Base-by-base conservation (phyloP, 1,140 invertebrate species). In the Anoplophora glabripennis region DNA sequence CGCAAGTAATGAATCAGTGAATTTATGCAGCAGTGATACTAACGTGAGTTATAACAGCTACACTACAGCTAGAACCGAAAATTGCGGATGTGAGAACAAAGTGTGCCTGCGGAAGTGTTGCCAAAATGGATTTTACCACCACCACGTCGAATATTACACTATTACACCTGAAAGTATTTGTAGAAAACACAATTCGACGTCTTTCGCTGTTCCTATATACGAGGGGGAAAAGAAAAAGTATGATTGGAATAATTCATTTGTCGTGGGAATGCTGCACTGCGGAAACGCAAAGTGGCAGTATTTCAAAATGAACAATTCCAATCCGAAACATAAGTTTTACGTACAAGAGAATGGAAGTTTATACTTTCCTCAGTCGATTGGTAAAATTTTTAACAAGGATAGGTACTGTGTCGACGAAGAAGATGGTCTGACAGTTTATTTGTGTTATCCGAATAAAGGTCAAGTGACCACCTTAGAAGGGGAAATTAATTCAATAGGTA, bases 331-430 rank as follows among this genome's bases (percentile, higher is more conserved):
- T 15, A 49, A 14, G 21, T 58, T 48, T 49, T 60, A 48, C 34
- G 14, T 60, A 8, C 58, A 60, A 40, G 42, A 41, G 21, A 60
- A 60, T 36, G 58, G 58, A 1, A 42, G 8, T 15, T 44, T 60
- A 4, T 60, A 40, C 17, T 46, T 51, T 33, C 52, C 52, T 10
- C 2, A 37, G 12, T 55, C 37, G 7, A 34, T 35, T 4, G 11
- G 37, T 9, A 41, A 42, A 15, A 38, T 14, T 9, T 51, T 48
- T 15, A 21, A 44, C 4, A 55, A 42, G 21, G 51, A 41, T 49
- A 40, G 45, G 37, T 60, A 40, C 48, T 60, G 58, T 18, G 34
- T 60, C 0, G 58, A 60, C 47, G 37, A 53, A 46, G 42, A 59
- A 40, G 46, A 49, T 3, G 40, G 57, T n/a, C 37, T 59, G 45